These are phyloP conservation scores for Lymantria monacha DNA, from an alignment of 2,888 invertebrate genomes.

Conservation along the genomic window DNA sequence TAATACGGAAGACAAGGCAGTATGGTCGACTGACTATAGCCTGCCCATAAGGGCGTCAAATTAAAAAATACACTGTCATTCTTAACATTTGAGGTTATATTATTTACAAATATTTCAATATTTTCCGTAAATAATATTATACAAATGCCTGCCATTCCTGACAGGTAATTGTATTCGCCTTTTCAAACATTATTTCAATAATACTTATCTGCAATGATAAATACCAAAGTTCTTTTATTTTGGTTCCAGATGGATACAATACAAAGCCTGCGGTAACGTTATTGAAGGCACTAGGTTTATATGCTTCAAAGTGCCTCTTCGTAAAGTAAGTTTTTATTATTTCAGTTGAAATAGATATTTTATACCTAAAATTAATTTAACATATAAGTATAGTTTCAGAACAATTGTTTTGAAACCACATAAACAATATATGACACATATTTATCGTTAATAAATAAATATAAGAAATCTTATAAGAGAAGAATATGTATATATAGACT, in stretches of 20 bases:
- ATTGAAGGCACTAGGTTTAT: constrained; percentile 87
- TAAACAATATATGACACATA: no score
- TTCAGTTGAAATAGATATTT: background rate
- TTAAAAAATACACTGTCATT: no score
- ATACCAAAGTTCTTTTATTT: background rate
- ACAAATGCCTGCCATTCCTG: constrained; percentile 47
- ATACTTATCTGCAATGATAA: background rate
- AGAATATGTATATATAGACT: no score
- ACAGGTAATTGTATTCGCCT: constrained; percentile 44
- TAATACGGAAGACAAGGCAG: no score
- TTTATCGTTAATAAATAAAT: no score
- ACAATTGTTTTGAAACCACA: no score
- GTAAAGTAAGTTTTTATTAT: constrained; percentile 55
- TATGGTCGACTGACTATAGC: no score
- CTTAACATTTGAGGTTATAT: background rate
- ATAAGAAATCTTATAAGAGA: no score
- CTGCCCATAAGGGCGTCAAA: no score
- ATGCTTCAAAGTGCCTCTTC: constrained; percentile 88
- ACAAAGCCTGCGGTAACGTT: constrained; percentile 83
- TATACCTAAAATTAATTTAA: no score
- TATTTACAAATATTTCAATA: background rate
- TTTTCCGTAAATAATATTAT: background rate
- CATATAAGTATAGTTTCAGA: no score
- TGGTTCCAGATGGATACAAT: constrained; percentile 84
- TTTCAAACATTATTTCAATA: background rate